Evolutionary conservation across 2,113 vertebrate species (phyloP).

Genomic region (Marmota flaviventris): DNA sequence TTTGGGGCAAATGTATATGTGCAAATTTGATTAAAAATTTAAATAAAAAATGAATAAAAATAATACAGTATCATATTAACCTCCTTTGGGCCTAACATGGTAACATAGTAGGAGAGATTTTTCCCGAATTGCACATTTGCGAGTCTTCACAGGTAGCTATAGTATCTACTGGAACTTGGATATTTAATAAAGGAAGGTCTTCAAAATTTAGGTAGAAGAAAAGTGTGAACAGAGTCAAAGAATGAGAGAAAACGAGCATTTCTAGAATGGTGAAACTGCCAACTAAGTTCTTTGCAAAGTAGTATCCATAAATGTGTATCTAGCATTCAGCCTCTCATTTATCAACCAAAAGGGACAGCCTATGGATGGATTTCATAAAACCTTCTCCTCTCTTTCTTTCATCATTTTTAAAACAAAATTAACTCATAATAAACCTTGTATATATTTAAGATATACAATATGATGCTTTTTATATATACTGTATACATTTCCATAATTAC

Average conservation of each 20-base stretch:
- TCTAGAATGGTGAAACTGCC: neutral
- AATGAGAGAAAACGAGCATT: neutral
- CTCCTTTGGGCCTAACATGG: neutral
- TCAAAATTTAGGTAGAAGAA: neutral
- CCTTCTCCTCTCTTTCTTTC: neutral
- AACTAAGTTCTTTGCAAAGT: neutral
- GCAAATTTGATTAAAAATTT: neutral
- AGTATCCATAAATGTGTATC: neutral
- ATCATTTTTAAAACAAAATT: neutral
- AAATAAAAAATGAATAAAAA: neutral
- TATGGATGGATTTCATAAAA: neutral
- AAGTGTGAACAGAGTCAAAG: neutral
- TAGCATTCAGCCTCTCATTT: neutral
- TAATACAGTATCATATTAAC: neutral
- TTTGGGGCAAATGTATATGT: neutral
- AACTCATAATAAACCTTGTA: neutral
- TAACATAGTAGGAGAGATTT: neutral
- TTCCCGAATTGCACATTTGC: neutral
- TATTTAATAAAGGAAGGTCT: neutral
- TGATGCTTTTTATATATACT: neutral
- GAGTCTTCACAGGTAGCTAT: neutral
- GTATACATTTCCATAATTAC: neutral
- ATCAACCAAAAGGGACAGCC: neutral
- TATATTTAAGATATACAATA: neutral
- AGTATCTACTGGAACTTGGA: neutral